Evolutionary conservation across 2,888 invertebrate genomes (phyloP).

Genomic region (Microdon myrmicae): DNA sequence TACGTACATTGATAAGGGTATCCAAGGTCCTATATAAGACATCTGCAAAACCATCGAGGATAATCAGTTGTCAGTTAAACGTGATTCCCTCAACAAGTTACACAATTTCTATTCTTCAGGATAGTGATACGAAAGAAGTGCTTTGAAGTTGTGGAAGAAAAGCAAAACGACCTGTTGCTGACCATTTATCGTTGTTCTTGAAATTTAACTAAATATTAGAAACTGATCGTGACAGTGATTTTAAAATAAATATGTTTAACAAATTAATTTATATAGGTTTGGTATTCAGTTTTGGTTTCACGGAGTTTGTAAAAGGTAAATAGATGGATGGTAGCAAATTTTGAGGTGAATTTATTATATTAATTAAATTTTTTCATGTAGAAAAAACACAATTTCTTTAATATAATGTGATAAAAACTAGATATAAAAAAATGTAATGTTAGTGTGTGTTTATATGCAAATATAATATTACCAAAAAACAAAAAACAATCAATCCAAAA

Average conservation of each 20-base stretch:
- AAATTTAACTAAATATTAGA: constrained; percentile 3
- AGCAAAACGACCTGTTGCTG: constrained; percentile 31
- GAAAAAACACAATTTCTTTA: too few relatives aligned
- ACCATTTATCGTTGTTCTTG: constrained; percentile 15
- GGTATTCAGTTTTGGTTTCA: constrained; percentile 18
- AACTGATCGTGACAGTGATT: constrained; percentile 14
- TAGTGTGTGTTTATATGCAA: too few relatives aligned
- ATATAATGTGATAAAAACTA: too few relatives aligned
- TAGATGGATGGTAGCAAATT: too few relatives aligned
- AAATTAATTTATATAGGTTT: constrained; percentile 29
- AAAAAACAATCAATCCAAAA: too few relatives aligned
- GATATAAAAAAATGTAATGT: too few relatives aligned
- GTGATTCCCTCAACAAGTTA: constrained; percentile 51
- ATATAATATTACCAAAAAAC: too few relatives aligned
- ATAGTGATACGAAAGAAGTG: constrained; percentile 13
- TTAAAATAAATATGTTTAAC: constrained; percentile 22
- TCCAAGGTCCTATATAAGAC: constrained; percentile 38
- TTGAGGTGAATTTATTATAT: too few relatives aligned
- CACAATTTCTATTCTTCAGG: too few relatives aligned
- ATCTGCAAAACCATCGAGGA: constrained; percentile 35
- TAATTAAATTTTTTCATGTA: too few relatives aligned
- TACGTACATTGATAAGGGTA: constrained; percentile 14
- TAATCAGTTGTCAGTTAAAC: constrained; percentile 47
- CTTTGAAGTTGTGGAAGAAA: constrained; percentile 19
- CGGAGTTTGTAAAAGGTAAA: constrained; percentile 37